Percentiles rank a stretch among this genome's conserved stretches.
Conservation (phyloP, 2,888 invertebrate genomes). For the Zele albiditarsus region DNA sequence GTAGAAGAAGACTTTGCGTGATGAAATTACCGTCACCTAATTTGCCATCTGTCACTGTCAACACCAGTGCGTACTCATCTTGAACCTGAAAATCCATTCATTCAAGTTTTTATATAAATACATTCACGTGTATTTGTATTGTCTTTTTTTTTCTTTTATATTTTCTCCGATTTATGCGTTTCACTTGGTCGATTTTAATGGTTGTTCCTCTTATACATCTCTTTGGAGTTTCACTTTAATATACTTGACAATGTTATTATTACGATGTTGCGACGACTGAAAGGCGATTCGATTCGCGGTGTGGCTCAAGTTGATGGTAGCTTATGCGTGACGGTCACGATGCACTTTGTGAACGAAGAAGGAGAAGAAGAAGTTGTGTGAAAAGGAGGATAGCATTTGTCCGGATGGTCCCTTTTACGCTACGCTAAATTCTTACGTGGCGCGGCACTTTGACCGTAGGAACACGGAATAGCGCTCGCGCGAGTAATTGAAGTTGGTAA, state of each 20-base stretch:
- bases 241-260: slow-evolving; percentile 53
- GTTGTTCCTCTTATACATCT: slow-evolving; percentile 15
- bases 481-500: slow-evolving; percentile 39
- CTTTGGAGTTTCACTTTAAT: slow-evolving; percentile 59
- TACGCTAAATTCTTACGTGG: slow-evolving; percentile 46
- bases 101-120: not conserved
- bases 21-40: slow-evolving; percentile 91
- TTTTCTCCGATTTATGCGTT: slow-evolving; percentile 8
- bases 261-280: slow-evolving; percentile 54
- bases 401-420: slow-evolving; percentile 54
- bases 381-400: not conserved
- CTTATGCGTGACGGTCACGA: slow-evolving; percentile 61
- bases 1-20: slow-evolving; percentile 89
- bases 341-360: slow-evolving; percentile 44
- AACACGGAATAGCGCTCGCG: slow-evolving; percentile 45
- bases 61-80: slow-evolving; percentile 91
- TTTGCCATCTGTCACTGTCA: slow-evolving; percentile 91
- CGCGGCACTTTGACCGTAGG: not conserved
- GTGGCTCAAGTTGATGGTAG: slow-evolving; percentile 46
- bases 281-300: slow-evolving; percentile 60
- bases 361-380: slow-evolving; percentile 38
- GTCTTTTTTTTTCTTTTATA: not conserved
- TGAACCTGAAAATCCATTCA: slow-evolving; percentile 75
- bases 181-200: slow-evolving; percentile 12
- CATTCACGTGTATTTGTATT: not conserved